phyloP scores from a whole-genome alignment of 1,140 invertebrate species.

The Cryptotermes secundus region DNA sequence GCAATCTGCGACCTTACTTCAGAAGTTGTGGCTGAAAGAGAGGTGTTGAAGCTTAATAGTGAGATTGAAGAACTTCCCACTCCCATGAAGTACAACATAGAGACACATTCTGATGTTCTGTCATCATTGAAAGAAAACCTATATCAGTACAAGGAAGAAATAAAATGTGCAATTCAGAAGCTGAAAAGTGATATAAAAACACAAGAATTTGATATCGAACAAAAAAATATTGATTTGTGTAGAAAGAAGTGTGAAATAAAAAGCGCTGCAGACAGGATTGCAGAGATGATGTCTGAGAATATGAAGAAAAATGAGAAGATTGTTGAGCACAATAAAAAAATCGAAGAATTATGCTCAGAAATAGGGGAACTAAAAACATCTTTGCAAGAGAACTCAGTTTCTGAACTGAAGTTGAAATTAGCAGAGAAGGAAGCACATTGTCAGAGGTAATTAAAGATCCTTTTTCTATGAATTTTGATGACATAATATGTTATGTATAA shows the following conservation, averaged over 20 bases:
- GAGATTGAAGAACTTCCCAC: neutral
- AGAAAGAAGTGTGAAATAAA: no score
- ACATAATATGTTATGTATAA: no score
- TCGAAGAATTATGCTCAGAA: neutral
- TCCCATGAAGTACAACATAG: neutral
- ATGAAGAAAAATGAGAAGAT: neutral
- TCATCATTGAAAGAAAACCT: neutral
- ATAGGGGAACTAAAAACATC: neutral
- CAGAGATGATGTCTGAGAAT: neutral
- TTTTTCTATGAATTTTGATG: neutral
- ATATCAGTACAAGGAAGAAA: neutral
- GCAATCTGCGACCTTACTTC: neutral
- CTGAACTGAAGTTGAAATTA: neutral
- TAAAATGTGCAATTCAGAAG: neutral
- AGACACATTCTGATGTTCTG: neutral
- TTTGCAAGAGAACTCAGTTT: neutral
- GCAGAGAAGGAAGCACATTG: neutral
- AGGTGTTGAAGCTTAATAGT: neutral
- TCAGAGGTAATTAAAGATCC: neutral
- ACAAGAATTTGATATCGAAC: neutral
- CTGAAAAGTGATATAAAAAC: neutral
- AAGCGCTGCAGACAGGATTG: neutral
- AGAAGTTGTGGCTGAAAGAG: neutral
- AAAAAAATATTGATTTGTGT: no score
- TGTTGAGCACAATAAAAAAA: neutral